phyloP scores from a whole-genome alignment of 2,888 invertebrate species.

The Corbicula japonica region DNA sequence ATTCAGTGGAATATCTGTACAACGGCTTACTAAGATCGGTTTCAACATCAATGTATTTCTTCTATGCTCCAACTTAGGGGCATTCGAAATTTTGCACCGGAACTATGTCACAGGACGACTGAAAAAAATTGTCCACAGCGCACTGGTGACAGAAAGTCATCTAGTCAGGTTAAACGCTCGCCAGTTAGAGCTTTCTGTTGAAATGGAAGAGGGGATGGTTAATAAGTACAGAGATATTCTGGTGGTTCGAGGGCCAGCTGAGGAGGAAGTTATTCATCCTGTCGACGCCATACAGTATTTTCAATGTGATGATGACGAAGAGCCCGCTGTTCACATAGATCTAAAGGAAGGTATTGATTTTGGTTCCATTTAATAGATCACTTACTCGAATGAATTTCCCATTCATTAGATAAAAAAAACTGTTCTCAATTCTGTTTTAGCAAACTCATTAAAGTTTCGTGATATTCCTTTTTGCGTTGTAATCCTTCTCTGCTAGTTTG shows the following conservation, averaged over 20 bases:
- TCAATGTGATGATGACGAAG: constrained; percentile 32
- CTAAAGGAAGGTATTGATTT: constrained; percentile 12
- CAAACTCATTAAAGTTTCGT: no score
- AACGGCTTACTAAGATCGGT: constrained; percentile 54
- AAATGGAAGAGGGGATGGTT: constrained; percentile 56
- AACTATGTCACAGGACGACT: constrained; percentile 66
- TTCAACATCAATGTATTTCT: constrained; percentile 59
- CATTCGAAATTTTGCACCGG: constrained; percentile 70
- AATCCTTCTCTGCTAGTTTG: no score
- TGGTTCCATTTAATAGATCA: neutral
- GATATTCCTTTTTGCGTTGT: no score
- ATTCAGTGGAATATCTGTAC: constrained; percentile 51
- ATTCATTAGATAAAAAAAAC: no score
- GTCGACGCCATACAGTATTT: constrained; percentile 54
- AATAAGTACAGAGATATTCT: constrained; percentile 69
- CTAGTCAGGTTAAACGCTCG: constrained; percentile 55
- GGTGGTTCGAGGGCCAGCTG: constrained; percentile 47
- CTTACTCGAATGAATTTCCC: no score
- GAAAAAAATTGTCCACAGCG: constrained; percentile 61
- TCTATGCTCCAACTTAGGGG: constrained; percentile 66
- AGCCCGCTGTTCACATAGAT: neutral
- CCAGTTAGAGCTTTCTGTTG: constrained; percentile 61
- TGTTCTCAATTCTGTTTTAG: no score
- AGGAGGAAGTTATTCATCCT: constrained; percentile 54
- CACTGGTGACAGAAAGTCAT: constrained; percentile 59